Conservation (phyloP, 2,888 invertebrate genomes). For the Eupeodes luniger region DNA sequence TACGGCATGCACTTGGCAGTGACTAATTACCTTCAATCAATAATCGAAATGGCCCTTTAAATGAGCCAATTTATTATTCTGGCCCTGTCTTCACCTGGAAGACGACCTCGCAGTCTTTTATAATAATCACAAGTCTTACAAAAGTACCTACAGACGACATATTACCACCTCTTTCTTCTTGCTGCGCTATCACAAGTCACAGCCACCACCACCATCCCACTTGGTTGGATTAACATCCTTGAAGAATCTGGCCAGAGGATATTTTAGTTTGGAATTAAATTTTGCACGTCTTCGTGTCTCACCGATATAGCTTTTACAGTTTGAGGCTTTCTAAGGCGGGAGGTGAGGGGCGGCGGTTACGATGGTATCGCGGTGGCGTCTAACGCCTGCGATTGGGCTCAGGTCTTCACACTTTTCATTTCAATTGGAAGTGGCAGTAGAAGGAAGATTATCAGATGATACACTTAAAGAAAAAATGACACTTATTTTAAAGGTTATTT, state of each 20-base stretch:
- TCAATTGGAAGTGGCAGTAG: constrained; percentile 64
- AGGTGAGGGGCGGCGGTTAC: not conserved
- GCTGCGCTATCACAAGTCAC: not conserved
- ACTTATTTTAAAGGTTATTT: not conserved
- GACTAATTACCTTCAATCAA: constrained; percentile 74
- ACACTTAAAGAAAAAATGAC: not conserved
- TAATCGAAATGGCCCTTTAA: constrained; percentile 75
- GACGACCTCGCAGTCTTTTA: constrained; percentile 39
- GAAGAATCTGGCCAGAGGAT: constrained; percentile 38
- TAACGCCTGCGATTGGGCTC: constrained; percentile 43
- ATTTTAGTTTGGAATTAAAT: constrained; percentile 69
- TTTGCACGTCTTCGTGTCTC: constrained; percentile 45
- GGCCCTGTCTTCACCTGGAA: constrained; percentile 69
- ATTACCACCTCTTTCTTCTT: constrained; percentile 10
- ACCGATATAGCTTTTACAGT: not conserved
- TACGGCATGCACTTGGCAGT: constrained; percentile 59
- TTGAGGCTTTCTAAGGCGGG: not conserved
- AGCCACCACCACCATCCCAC: not conserved
- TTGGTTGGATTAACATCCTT: constrained; percentile 27
- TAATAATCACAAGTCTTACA: constrained; percentile 6
- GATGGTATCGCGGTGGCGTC: constrained; percentile 38
- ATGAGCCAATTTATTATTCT: constrained; percentile 69
- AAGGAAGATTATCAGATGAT: constrained; percentile 17
- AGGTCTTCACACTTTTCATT: constrained; percentile 68
- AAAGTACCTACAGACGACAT: constrained; percentile 12